Conservation (phyloP, 2,797 vertebrate species). For the Morelia viridis region DNA sequence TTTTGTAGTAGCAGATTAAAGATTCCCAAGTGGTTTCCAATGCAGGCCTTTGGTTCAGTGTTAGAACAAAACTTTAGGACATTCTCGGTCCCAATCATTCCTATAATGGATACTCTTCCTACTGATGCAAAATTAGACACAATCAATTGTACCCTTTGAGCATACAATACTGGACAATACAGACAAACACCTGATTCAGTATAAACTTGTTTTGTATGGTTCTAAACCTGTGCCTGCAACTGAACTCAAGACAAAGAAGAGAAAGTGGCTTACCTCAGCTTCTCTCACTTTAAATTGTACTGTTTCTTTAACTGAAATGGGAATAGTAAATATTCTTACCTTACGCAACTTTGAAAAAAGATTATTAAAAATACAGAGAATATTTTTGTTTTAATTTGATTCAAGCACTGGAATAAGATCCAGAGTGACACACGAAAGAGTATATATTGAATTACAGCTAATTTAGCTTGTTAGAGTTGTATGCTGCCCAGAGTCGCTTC, state of each 20-base stretch:
- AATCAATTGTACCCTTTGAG: too few species aligned
- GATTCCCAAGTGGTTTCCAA: too few species aligned
- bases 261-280: not conserved
- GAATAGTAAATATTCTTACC: not conserved
- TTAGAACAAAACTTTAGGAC: too few species aligned
- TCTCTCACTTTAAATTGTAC: not conserved
- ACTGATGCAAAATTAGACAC: too few species aligned
- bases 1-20: too few species aligned
- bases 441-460: slow-evolving; percentile 62
- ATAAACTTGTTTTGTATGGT: not conserved
- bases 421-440: slow-evolving; percentile 50
- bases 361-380: not conserved
- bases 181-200: slow-evolving; percentile 30
- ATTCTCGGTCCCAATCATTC: too few species aligned
- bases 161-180: too few species aligned
- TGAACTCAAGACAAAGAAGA: not conserved
- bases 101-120: too few species aligned
- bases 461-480: slow-evolving; percentile 2
- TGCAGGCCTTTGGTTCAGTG: too few species aligned
- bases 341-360: not conserved
- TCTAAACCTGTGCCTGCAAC: not conserved
- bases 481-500: slow-evolving; percentile 4
- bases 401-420: slow-evolving; percentile 20
- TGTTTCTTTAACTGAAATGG: not conserved
- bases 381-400: not conserved